A percentile compares a stretch with the other conserved stretches of the same genome.
phyloP scores from a whole-genome alignment of 2,888 invertebrate genomes.

The Agonopterix heracliana region DNA sequence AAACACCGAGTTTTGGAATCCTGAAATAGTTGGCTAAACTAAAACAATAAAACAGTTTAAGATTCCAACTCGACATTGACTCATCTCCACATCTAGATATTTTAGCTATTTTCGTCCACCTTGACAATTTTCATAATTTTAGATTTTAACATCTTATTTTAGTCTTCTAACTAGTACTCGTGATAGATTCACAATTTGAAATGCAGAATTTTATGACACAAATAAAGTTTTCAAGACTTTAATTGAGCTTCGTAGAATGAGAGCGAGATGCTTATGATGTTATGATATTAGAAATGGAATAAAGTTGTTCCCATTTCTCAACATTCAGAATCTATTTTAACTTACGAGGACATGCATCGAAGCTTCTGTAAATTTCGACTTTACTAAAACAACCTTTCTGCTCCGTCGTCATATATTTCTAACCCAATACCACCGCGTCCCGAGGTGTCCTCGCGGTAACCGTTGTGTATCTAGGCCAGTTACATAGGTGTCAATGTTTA shows the following conservation, averaged over 20 bases:
- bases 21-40: constrained; percentile 11
- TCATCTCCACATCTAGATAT: constrained; percentile 35
- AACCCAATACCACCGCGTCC: neutral
- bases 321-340: too few species aligned
- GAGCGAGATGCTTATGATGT: too few species aligned
- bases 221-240: neutral
- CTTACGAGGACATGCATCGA: too few species aligned
- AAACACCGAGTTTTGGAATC: neutral
- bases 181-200: neutral
- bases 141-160: constrained; percentile 20
- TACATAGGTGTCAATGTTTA: constrained; percentile 65
- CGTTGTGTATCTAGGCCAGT: constrained; percentile 50
- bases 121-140: constrained; percentile 32
- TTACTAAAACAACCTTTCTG: too few species aligned
- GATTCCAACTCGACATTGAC: constrained; percentile 33
- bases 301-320: too few species aligned
- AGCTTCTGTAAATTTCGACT: too few species aligned
- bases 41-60: constrained; percentile 28
- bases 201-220: neutral
- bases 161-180: neutral
- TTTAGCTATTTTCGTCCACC: constrained; percentile 37
- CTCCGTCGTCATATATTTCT: too few species aligned
- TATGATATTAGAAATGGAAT: too few species aligned
- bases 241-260: too few species aligned
- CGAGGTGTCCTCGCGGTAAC: constrained; percentile 40